Conservation (phyloP, 2,888 invertebrate species). For the Mactromeris polynyma region DNA sequence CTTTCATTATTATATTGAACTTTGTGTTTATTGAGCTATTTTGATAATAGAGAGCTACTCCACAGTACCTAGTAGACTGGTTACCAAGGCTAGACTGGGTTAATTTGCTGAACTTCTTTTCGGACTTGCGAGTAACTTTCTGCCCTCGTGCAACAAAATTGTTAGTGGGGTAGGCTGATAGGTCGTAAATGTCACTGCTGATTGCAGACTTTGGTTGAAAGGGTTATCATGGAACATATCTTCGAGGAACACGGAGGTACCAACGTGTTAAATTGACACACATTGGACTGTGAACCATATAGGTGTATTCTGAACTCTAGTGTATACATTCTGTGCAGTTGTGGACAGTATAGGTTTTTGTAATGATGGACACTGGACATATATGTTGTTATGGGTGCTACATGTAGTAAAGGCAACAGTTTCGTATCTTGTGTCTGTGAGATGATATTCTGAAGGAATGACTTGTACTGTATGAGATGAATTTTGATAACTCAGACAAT, state of each 20-base stretch:
- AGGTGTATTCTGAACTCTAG: neutral
- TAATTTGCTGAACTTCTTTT: conserved; percentile 11
- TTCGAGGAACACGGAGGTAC: neutral
- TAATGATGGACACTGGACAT: neutral
- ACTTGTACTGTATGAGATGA: neutral
- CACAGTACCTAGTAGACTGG: conserved; percentile 18
- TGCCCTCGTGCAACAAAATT: neutral
- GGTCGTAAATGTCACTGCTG: conserved; percentile 30
- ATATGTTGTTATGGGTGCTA: neutral
- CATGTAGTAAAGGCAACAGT: neutral
- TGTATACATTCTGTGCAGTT: neutral
- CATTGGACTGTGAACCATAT: neutral
- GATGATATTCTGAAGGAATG: neutral
- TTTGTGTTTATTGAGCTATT: conserved; percentile 19
- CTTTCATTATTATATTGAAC: conserved; percentile 37
- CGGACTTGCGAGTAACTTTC: neutral
- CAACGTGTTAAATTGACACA: neutral
- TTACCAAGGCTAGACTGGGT: conserved; percentile 17
- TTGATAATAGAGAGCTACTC: neutral
- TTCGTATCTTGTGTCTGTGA: neutral
- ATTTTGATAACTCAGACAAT: too few relatives aligned
- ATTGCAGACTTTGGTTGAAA: conserved; percentile 1
- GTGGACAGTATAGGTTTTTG: neutral
- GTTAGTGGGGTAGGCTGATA: conserved; percentile 6
- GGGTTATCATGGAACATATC: neutral